Evolutionary conservation across 2,888 invertebrate genomes (phyloP).

Genomic region (Epinotia nisella): DNA sequence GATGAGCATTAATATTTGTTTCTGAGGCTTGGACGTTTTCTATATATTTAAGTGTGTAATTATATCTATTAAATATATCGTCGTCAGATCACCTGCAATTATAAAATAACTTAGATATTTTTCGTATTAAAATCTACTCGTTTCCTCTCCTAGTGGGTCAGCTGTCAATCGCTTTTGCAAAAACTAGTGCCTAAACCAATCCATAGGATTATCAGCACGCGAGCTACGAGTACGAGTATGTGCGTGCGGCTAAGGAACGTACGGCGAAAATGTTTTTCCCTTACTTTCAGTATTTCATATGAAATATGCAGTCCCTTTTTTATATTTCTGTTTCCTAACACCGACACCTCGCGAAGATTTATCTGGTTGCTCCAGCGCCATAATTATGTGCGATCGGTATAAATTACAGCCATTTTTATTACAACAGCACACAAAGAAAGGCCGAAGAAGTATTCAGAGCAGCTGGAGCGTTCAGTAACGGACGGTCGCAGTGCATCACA

Average conservation of each 20-base stretch:
- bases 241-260: background rate
- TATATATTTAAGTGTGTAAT: too few relatives aligned
- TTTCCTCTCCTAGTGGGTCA: background rate
- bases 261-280: background rate
- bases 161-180: background rate
- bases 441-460: conserved; percentile 56
- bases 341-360: conserved; percentile 31
- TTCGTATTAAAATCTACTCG: background rate
- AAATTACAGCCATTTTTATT: conserved; percentile 40
- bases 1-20: too few relatives aligned
- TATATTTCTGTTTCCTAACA: conserved; percentile 1
- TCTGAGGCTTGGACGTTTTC: too few relatives aligned
- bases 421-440: conserved; percentile 44
- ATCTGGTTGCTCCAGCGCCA: conserved; percentile 15
- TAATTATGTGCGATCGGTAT: conserved; percentile 41
- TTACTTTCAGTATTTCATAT: background rate
- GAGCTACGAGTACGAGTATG: background rate
- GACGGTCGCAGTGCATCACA: conserved; percentile 9
- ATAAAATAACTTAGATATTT: too few relatives aligned
- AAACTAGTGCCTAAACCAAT: background rate
- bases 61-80: too few relatives aligned
- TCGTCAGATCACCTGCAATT: too few relatives aligned
- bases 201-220: background rate
- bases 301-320: conserved; percentile 3
- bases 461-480: conserved; percentile 49